Evolutionary conservation across 2,888 invertebrate genomes (phyloP), one percentile per base, ranked within the genome.

Genomic region (Carpatolechia fugitivella): DNA sequence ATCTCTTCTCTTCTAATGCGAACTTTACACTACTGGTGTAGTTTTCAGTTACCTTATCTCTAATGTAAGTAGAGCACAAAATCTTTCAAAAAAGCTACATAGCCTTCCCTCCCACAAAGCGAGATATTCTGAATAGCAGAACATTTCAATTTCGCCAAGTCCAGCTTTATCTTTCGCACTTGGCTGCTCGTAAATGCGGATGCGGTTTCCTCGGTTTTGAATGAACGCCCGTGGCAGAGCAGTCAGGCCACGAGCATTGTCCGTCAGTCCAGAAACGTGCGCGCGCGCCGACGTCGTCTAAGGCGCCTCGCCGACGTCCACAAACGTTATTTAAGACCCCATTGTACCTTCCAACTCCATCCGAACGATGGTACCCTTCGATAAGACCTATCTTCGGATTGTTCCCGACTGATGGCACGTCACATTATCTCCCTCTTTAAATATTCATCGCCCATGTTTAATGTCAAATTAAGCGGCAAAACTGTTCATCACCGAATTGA

Each of bases 401-500:
- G 76, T 77, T 74, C 29, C 14, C 78, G 85, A 87, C 82, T 83
- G 87, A 85, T 85, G 81, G 69, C 75, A 72, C 76, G 80, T 85
- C 85, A 83, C 82, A 79, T 79, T 80, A 78, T 70, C 69, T 44
- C 35, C 29, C 50, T 50, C 54, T 62, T 59, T 52, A 54, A 55
- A 60, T 59, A 59, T 63, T 58, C 60, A 63, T 79, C 69, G 69
- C 66, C 72, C 65, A 70, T 79, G 78, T 80, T 89, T 88, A 89
- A 76, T 81, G 89, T 90, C 88, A 87, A 80, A 89, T 89, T 89
- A 87, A 72, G 72, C 72, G 61, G 74, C 74, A 77, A 82, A 84
- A 82, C 78, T 82, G 77, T 79, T 82, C 84, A 86, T 85, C 82
- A 77, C 68, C 65, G 72, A 72, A 87, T 86, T 85, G 84, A 82